phyloP scores from a whole-genome alignment of 2,113 vertebrate species.

The Chloebia gouldiae region DNA sequence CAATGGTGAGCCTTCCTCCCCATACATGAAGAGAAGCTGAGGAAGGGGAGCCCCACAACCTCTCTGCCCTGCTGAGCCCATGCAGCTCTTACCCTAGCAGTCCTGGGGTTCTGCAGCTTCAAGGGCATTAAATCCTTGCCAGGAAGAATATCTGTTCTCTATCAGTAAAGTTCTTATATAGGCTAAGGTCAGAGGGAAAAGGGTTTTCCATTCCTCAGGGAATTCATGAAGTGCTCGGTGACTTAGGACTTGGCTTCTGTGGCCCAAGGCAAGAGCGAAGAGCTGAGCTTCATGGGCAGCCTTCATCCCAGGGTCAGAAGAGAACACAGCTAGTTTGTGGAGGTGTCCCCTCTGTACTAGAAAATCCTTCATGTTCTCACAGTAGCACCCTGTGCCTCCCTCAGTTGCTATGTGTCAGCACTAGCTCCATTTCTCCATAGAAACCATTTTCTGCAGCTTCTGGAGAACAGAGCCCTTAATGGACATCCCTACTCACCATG shows the following conservation, averaged over 20 bases:
- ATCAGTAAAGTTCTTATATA: neutral
- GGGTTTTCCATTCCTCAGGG: neutral
- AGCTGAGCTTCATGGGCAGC: neutral
- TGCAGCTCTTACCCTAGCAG: neutral
- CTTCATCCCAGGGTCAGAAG: neutral
- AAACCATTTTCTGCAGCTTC: neutral
- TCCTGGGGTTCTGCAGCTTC: neutral
- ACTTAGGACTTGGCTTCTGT: neutral
- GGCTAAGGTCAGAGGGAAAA: neutral
- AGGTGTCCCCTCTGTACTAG: too few species aligned
- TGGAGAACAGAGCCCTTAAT: neutral
- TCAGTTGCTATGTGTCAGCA: neutral
- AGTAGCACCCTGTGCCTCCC: neutral
- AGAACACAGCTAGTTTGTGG: neutral
- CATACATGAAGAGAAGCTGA: accelerated
- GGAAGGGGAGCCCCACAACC: neutral
- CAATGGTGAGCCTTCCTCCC: neutral
- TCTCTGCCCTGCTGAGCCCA: neutral
- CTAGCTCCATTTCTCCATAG: neutral
- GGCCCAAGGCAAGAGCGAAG: neutral
- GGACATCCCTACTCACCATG: accelerated
- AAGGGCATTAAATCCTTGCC: neutral
- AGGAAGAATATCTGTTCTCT: neutral
- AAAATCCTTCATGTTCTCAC: neutral
- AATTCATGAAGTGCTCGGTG: neutral